Percentiles rank a stretch among this genome's conserved stretches.
These are phyloP conservation scores for Oenanthe melanoleuca DNA, from an alignment of 2,113 vertebrate species.

Conservation along the genomic window DNA sequence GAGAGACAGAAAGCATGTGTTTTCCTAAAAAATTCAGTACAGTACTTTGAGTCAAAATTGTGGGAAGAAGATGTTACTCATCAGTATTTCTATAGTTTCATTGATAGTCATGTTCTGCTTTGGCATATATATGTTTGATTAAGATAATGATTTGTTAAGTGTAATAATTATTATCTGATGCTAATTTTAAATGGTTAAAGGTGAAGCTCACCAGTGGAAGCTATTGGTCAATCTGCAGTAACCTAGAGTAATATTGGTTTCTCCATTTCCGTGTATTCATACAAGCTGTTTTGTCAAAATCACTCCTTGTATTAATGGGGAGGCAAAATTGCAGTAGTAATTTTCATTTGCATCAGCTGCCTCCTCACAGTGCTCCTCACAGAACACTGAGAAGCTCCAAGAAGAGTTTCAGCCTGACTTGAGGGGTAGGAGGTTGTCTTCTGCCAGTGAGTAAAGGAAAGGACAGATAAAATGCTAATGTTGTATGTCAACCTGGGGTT, in stretches of 20 bases:
- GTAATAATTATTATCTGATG: not conserved
- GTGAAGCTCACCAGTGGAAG: not conserved
- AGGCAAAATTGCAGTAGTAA: not conserved
- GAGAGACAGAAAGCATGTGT: accelerated
- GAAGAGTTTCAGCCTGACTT: not conserved
- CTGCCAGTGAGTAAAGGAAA: not conserved
- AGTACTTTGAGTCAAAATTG: not conserved
- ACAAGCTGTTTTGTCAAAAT: not conserved
- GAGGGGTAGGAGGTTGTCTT: not conserved
- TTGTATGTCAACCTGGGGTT: not conserved
- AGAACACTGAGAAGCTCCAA: not conserved
- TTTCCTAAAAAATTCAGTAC: not conserved
- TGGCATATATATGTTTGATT: not conserved
- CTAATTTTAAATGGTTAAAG: not conserved
- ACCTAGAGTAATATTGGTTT: not conserved
- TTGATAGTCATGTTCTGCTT: not conserved
- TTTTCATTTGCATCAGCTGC: not conserved
- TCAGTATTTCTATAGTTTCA: not conserved
- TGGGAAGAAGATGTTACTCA: not conserved
- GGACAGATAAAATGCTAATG: not conserved
- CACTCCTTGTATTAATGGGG: not conserved
- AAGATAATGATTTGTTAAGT: not conserved
- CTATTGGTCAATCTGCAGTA: not conserved
- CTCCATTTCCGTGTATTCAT: not conserved
- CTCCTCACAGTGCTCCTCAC: not conserved